These are phyloP conservation scores for Diphyllodes magnificus DNA, from an alignment of 2,113 vertebrate genomes.

Conservation along the genomic window DNA sequence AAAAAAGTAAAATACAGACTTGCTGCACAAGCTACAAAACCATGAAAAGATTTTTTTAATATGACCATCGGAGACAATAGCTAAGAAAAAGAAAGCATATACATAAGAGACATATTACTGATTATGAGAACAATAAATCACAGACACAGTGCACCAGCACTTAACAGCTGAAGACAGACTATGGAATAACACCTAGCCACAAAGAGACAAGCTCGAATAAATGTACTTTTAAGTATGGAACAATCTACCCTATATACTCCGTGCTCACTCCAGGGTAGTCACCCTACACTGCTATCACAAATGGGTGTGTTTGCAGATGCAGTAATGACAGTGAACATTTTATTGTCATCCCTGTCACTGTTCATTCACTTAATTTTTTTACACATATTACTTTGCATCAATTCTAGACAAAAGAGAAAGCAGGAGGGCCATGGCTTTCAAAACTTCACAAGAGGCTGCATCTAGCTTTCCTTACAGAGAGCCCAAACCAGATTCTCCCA, in stretches of 20 bases:
- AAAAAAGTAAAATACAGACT: constrained; percentile 46
- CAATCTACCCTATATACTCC: background rate
- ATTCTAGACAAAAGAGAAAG: background rate
- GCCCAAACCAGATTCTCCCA: background rate
- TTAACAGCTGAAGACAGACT: constrained; percentile 60
- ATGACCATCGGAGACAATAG: constrained; percentile 61
- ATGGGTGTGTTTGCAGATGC: background rate
- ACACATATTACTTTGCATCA: background rate
- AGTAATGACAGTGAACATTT: background rate
- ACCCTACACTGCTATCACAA: background rate
- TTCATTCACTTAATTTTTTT: background rate
- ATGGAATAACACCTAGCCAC: constrained; percentile 21
- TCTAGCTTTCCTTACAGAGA: background rate
- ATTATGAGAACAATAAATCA: constrained; percentile 74
- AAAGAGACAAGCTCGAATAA: constrained; percentile 37
- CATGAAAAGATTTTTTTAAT: constrained; percentile 66
- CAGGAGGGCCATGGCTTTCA: background rate
- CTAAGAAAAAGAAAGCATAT: constrained; percentile 47
- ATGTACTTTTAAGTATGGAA: constrained; percentile 35
- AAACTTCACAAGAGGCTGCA: background rate
- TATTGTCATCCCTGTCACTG: background rate
- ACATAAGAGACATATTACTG: constrained; percentile 66
- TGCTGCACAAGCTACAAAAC: constrained; percentile 37
- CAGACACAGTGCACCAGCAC: constrained; percentile 48
- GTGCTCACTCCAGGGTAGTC: background rate